Evolutionary conservation across 2,888 invertebrate genomes (phyloP), one percentile per base, ranked within the genome.

Genomic region (Theretra japonica): DNA sequence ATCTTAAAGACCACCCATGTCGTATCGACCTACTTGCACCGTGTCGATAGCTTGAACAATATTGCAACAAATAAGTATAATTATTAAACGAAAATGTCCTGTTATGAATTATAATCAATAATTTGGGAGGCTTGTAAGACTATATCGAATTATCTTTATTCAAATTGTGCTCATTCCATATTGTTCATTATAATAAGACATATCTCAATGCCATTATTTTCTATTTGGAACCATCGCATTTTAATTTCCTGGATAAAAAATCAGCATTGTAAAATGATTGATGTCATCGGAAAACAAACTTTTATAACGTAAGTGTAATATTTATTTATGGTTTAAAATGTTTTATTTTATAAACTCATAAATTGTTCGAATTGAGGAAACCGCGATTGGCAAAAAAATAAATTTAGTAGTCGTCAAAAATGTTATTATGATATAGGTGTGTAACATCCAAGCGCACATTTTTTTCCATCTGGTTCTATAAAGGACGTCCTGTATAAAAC

Each of bases 1-100:
- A 77, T 75, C 74, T 76, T 72, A 74, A 72, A 74, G 87, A 79
- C 87, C 89, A 88, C 89, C 90, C 90, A 85, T 77, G 81, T 77
- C 73, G 79, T 75, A 76, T 72, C 74, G 73, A 73, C 76, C 75
- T 71, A 76, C 73, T 69, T 73, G 53, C 74, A 79, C 77, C 77
- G 77, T 81, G 76, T 56, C 65, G 15, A 56, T 53, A 56, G 6
- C 56, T 71, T 25, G 19, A 19, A 25, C 33, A 21, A 19, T 65
- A 53, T 56, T 70, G 23, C 41, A 48, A 48, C 41, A 19, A 41
- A 33, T 21, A 62, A 21, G n/a, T n/a, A 28, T 28, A 28, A 28
- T n/a, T 33, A 41, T 15, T 11, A 11, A 41, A 15, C 41, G 41
- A 41, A 41, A 41, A 15, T 41, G 41, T 41, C 41, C 11, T 15